Evolutionary conservation across 2,888 invertebrate species (phyloP).

Genomic region (Oxyteleia sp.): DNA sequence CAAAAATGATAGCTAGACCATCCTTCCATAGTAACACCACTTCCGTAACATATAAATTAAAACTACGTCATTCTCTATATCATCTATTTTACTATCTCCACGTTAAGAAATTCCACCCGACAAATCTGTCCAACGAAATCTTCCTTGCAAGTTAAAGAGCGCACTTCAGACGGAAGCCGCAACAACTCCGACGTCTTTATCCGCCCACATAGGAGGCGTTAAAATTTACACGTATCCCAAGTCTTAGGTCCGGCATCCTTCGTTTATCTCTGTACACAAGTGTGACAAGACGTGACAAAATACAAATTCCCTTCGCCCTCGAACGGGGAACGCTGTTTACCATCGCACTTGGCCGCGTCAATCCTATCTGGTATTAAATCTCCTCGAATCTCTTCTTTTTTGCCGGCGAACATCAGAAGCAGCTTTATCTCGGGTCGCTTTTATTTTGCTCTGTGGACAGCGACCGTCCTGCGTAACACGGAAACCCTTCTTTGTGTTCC

Average conservation of each 20-base stretch:
- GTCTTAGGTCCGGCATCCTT: constrained; percentile 71
- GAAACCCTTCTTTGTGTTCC: constrained; percentile 66
- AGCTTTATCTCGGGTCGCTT: constrained; percentile 53
- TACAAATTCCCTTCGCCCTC: constrained; percentile 79
- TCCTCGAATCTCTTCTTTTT: constrained; percentile 79
- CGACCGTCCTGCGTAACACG: constrained; percentile 41
- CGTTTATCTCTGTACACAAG: constrained; percentile 80
- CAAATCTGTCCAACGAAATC: too few relatives aligned
- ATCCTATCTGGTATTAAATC: constrained; percentile 87
- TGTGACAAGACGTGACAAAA: constrained; percentile 81
- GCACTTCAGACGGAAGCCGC: constrained; percentile 2
- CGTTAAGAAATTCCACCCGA: neutral
- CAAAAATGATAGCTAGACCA: too few relatives aligned
- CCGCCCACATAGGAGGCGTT: constrained; percentile 65
- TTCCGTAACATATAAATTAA: too few relatives aligned
- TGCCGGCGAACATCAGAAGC: constrained; percentile 56
- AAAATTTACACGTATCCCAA: constrained; percentile 79
- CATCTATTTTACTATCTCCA: too few relatives aligned
- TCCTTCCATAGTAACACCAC: too few relatives aligned
- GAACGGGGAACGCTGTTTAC: constrained; percentile 81
- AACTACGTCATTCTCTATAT: too few relatives aligned
- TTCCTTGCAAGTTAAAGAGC: constrained; percentile 8
- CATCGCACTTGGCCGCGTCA: constrained; percentile 79
- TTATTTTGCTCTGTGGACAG: constrained; percentile 48
- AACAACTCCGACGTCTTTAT: constrained; percentile 15